Percentiles rank a stretch among this genome's conserved stretches.
phyloP scores from a whole-genome alignment of 1,140 invertebrate genomes.

The Anastatus disparis region DNA sequence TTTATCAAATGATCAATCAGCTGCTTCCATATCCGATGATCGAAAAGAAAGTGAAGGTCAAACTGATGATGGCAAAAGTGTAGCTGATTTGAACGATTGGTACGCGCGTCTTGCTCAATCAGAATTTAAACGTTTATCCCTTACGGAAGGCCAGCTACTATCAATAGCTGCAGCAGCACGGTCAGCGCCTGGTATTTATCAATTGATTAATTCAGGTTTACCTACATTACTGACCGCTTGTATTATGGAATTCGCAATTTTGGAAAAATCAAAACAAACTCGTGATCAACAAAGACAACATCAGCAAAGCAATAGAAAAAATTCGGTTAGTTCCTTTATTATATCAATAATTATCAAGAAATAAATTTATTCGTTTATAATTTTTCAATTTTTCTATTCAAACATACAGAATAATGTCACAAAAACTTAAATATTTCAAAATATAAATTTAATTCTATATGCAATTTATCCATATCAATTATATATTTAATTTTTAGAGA shows the following conservation, averaged over 20 bases:
- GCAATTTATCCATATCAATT: no score
- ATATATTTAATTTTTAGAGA: no score
- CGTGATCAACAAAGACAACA: background rate
- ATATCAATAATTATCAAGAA: background rate
- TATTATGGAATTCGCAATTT: constrained; percentile 51
- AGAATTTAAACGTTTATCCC: constrained; percentile 62
- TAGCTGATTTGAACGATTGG: constrained; percentile 68
- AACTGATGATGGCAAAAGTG: constrained; percentile 78
- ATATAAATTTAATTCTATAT: background rate
- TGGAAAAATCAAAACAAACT: constrained; percentile 48
- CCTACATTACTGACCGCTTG: constrained; percentile 74
- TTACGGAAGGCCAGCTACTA: constrained; percentile 74
- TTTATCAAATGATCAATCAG: constrained; percentile 64
- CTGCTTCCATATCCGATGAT: constrained; percentile 71
- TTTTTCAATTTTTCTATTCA: background rate
- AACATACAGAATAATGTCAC: background rate
- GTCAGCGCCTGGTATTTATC: constrained; percentile 78
- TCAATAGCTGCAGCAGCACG: constrained; percentile 81
- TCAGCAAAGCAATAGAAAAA: background rate
- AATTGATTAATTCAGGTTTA: constrained; percentile 81
- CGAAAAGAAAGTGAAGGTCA: constrained; percentile 70
- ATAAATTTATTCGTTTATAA: background rate
- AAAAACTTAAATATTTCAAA: background rate
- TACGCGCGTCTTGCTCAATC: constrained; percentile 61
- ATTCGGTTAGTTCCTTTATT: constrained; percentile 4